Conservation (phyloP, 2,888 invertebrate genomes). For the Adelognathus sp. region DNA sequence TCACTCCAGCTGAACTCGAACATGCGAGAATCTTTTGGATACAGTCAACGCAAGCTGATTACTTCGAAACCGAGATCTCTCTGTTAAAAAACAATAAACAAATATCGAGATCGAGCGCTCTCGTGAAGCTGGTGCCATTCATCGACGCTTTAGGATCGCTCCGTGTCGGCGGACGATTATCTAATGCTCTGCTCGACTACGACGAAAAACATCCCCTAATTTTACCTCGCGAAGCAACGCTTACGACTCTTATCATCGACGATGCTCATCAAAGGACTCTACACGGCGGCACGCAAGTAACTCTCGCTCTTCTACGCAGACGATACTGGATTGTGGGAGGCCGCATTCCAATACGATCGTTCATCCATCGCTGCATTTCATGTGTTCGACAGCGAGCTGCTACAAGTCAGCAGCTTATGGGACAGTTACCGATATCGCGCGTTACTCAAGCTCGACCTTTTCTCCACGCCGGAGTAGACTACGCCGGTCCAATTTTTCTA, state of each 20-base stretch:
- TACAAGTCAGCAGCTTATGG: slow-evolving; percentile 62
- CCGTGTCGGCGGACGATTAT: slow-evolving; percentile 47
- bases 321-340: slow-evolving; percentile 45
- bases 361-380: slow-evolving; percentile 37
- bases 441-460: slow-evolving; percentile 62
- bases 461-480: slow-evolving; percentile 62
- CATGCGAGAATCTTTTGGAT: slow-evolving; percentile 30
- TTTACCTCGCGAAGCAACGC: slow-evolving; percentile 14
- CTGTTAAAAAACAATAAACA: slow-evolving; percentile 4
- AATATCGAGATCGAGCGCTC: background rate
- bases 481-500: slow-evolving; percentile 54
- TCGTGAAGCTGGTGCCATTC: slow-evolving; percentile 27
- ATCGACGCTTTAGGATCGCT: slow-evolving; percentile 32
- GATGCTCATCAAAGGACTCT: slow-evolving; percentile 34
- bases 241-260: slow-evolving; percentile 38
- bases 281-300: slow-evolving; percentile 51
- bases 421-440: slow-evolving; percentile 62
- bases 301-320: slow-evolving; percentile 25
- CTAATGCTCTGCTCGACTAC: slow-evolving; percentile 18
- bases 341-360: slow-evolving; percentile 1
- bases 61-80: slow-evolving; percentile 18
- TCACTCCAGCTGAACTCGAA: slow-evolving; percentile 14
- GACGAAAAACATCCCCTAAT: slow-evolving; percentile 41
- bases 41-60: background rate
- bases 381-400: slow-evolving; percentile 45